Base-by-base conservation (phyloP, 2,888 invertebrate species). In the Ceramica pisi region DNA sequence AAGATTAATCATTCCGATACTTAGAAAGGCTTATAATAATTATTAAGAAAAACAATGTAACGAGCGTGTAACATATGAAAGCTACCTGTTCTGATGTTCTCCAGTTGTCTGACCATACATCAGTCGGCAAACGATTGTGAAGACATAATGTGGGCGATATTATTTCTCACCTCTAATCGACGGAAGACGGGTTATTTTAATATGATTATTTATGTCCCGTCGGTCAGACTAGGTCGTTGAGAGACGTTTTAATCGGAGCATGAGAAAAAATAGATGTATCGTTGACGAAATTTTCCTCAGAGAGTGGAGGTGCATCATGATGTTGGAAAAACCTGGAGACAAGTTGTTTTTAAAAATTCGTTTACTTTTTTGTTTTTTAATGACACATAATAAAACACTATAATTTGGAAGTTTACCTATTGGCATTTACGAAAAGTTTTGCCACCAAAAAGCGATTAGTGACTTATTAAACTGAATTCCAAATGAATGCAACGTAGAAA, bases 141-240 rank as follows among this genome's bases (percentile, higher is more conserved):
- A 75, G 78, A 85, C 78, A 78, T 73, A 50, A 69, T 71, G 83
- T 85, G 71, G 83, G 85, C 75, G 84, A 82, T 78, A 70, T 80
- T 79, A 77, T 85, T 70, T 82, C 83, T 81, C 85, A 85, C 82
- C 85, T 82, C 78, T 81, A 83, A 85, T 85, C 82, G 78, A 65
- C 82, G 78, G 78, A 83, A 82, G 82, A 85, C 78, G 80, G 80
- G 67, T 77, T 84, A 83, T 85, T 85, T 83, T 83, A 83, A 83
- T 83, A 85, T 71, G 67, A 82, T 85, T 85, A 85, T 85, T 85
- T 85, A 85, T 85, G 85, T 82, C 75, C 38, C 80, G 75, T 80
- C 82, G 78, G 80, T 78, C 84, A 84, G 80, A 80, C 71, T 78
- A 59, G 78, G 77, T 75, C 77, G 80, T 48, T 70, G 83, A 85